Conservation (phyloP, 2,797 vertebrate species). For the Leptoclinus maculatus region DNA sequence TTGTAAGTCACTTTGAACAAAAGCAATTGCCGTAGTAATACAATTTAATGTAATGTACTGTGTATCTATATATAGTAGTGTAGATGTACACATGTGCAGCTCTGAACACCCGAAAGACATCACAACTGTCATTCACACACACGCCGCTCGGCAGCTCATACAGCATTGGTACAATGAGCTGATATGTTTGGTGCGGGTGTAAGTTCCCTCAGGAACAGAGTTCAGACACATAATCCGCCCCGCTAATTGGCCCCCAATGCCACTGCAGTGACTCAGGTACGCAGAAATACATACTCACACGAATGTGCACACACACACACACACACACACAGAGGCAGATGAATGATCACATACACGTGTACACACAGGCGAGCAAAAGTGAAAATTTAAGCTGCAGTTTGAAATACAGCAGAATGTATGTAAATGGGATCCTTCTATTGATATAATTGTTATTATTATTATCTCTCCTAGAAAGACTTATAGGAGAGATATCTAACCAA, state of each 20-base stretch:
- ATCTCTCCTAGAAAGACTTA: too few species aligned
- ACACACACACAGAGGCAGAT: background rate
- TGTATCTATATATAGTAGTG: background rate
- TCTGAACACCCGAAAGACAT: constrained; percentile 19
- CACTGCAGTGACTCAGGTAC: constrained; percentile 58
- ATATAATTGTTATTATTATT: background rate
- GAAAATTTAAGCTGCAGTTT: background rate
- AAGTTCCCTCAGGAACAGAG: constrained; percentile 59
- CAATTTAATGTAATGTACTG: background rate
- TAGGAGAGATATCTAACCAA: too few species aligned
- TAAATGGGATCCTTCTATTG: background rate
- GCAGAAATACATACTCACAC: constrained; percentile 45
- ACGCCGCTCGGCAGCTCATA: constrained; percentile 34
- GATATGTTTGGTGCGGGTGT: constrained; percentile 47
- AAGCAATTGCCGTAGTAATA: background rate
- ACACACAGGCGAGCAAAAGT: constrained; percentile 2
- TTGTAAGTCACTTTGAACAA: background rate
- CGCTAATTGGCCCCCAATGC: constrained; percentile 75
- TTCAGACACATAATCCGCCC: constrained; percentile 74
- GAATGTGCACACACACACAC: background rate
- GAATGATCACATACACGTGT: constrained; percentile 6
- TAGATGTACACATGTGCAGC: constrained; percentile 15
- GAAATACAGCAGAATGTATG: background rate
- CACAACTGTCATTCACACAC: constrained; percentile 35
- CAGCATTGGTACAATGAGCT: constrained; percentile 20